phyloP scores from a whole-genome alignment of 2,797 vertebrate species.

The Epinephelus malabaricus region DNA sequence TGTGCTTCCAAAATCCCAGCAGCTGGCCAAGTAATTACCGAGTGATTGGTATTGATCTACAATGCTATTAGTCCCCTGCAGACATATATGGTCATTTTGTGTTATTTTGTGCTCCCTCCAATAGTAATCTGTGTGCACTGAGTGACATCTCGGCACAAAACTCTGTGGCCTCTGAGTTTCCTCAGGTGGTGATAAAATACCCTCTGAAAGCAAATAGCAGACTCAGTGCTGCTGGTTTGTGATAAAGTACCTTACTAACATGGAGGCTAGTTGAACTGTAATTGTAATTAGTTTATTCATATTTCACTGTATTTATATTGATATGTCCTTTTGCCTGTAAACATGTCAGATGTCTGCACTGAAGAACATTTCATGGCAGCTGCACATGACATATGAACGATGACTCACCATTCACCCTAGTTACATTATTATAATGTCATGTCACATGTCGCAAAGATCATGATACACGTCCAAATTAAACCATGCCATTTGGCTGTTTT shows the following conservation, averaged over 20 bases:
- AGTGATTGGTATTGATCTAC: conserved; percentile 26
- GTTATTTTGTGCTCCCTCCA: conserved; percentile 10
- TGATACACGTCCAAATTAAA: conserved; percentile 8
- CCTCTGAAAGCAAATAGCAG: conserved; percentile 2
- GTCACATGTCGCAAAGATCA: background rate
- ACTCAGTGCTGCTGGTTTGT: background rate
- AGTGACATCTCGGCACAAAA: conserved; percentile 4
- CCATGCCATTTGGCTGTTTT: background rate
- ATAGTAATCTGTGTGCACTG: background rate
- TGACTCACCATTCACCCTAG: no score
- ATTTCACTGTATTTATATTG: no score
- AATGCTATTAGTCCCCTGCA: conserved; percentile 10
- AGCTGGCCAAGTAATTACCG: conserved; percentile 20
- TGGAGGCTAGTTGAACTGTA: background rate
- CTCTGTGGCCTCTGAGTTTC: background rate
- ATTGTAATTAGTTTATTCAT: no score
- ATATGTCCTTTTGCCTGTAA: background rate
- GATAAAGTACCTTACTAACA: background rate
- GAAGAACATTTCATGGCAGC: background rate
- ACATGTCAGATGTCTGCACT: background rate
- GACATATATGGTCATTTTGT: conserved; percentile 20
- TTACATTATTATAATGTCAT: no score
- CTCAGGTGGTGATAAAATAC: background rate
- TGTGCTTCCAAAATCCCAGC: conserved; percentile 16
- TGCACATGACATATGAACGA: background rate